These are phyloP conservation scores for Gorsachius magnificus DNA, from an alignment of 2,797 vertebrate genomes.

Conservation along the genomic window DNA sequence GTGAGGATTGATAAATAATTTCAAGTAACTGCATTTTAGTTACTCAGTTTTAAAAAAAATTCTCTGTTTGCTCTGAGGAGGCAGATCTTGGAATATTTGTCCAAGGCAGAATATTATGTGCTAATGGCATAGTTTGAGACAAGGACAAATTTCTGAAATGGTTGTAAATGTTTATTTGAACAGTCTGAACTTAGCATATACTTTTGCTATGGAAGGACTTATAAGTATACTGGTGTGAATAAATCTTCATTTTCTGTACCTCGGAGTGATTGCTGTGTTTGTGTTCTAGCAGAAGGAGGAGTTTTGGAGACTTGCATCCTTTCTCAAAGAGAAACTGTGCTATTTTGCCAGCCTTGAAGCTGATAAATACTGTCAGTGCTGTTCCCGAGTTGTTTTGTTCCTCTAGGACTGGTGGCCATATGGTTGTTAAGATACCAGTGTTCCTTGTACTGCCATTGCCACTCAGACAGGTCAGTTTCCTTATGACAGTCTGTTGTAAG, in stretches of 20 bases:
- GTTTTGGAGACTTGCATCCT: not conserved
- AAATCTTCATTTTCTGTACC: not conserved
- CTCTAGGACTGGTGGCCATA: not conserved
- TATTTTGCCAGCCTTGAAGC: not conserved
- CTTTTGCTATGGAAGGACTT: not conserved
- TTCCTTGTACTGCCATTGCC: not conserved
- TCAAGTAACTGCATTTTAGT: not conserved
- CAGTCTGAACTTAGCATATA: not conserved
- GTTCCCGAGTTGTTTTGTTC: not conserved
- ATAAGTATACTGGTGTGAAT: not conserved
- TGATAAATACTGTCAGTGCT: not conserved
- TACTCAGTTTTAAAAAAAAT: not conserved
- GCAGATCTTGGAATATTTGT: not conserved
- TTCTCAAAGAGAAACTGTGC: not conserved
- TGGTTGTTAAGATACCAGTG: not conserved
- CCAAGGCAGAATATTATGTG: not conserved
- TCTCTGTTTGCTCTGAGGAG: not conserved
- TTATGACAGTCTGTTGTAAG: not conserved
- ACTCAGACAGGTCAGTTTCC: not conserved
- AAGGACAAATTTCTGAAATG: not conserved
- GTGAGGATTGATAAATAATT: not conserved
- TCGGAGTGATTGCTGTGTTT: not conserved
- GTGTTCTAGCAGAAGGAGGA: not conserved
- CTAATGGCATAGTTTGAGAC: not conserved
- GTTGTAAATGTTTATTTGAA: not conserved